These are phyloP conservation scores for Cataglyphis albicans DNA, from an alignment of 2,888 invertebrate genomes.

Conservation along the genomic window DNA sequence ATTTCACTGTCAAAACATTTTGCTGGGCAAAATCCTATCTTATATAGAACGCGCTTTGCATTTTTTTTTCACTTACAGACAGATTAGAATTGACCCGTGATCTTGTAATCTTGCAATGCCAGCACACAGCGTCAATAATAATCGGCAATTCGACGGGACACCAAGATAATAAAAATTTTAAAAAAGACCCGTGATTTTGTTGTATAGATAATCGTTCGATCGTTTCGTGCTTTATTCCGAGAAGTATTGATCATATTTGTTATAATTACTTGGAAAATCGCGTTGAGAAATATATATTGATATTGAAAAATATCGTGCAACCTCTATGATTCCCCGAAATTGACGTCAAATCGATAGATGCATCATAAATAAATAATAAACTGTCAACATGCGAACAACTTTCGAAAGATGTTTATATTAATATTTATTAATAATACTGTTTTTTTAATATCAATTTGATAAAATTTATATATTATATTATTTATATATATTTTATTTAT, in stretches of 20 bases:
- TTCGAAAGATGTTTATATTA: background rate
- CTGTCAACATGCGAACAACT: background rate
- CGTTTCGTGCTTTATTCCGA: background rate
- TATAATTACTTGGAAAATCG: conserved; percentile 1
- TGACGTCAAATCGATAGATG: conserved; percentile 30
- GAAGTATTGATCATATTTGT: conserved; percentile 1
- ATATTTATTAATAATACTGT: background rate
- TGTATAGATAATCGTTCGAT: background rate
- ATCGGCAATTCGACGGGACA: background rate
- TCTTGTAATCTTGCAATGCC: background rate
- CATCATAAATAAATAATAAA: background rate
- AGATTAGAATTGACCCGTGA: conserved; percentile 19
- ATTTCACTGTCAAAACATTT: background rate
- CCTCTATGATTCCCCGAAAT: background rate
- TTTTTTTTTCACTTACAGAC: background rate
- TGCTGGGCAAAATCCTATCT: background rate
- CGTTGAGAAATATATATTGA: conserved; percentile 14
- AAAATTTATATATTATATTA: background rate
- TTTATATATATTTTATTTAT: too few relatives aligned
- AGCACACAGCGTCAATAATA: background rate
- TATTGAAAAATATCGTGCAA: background rate
- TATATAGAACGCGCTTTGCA: background rate
- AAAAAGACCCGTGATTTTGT: background rate
- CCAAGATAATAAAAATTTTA: background rate
- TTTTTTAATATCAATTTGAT: background rate